These are phyloP conservation scores for Anolis apletophallus DNA, from an alignment of 2,797 vertebrate species.

Conservation along the genomic window DNA sequence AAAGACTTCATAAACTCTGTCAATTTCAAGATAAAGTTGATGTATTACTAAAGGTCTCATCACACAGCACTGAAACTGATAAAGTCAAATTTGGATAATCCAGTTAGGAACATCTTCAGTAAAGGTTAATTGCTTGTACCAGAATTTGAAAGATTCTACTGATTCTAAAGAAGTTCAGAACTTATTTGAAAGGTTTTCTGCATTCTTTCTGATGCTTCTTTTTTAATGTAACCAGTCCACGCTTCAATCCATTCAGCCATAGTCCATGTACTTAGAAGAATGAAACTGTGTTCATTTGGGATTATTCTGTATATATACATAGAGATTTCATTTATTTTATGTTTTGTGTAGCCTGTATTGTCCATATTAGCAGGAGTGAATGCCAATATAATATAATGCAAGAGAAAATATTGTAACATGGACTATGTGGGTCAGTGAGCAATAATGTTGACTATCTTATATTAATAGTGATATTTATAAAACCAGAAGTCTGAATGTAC, in stretches of 20 bases:
- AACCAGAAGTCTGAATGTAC: constrained; percentile 60
- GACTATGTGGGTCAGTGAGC: constrained; percentile 54
- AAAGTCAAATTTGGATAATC: neutral
- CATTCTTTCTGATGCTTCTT: neutral
- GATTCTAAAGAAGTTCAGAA: neutral
- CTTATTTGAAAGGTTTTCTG: neutral
- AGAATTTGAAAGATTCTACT: neutral
- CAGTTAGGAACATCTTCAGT: neutral
- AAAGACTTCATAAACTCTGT: neutral
- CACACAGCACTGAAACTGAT: neutral
- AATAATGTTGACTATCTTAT: constrained; percentile 62
- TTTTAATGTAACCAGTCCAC: neutral
- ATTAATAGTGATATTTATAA: constrained; percentile 57
- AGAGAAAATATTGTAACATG: constrained; percentile 63
- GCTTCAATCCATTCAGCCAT: neutral
- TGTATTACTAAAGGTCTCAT: neutral
- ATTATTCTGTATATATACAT: constrained; percentile 5
- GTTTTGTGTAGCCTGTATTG: neutral
- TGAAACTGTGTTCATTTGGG: neutral
- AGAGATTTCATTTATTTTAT: constrained; percentile 6
- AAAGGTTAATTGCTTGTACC: neutral
- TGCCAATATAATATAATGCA: constrained; percentile 8
- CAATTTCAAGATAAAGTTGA: constrained; percentile 14
- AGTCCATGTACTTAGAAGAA: neutral
- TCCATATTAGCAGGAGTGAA: constrained; percentile 17